Base-by-base conservation (phyloP, 2,797 vertebrate genomes). In the Coccyzus lansbergi region DNA sequence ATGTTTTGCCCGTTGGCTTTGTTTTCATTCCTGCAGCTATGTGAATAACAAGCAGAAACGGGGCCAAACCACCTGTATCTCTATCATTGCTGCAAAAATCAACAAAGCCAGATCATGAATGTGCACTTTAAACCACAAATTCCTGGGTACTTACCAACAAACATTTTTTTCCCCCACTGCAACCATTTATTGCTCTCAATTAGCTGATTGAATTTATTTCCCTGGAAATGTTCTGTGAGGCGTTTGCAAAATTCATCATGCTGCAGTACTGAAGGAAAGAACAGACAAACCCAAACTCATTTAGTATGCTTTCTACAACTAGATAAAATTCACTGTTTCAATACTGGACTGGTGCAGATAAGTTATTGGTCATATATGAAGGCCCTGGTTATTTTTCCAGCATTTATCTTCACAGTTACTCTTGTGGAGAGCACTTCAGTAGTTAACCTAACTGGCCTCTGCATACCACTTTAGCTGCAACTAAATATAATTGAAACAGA, bases 1-100 rank as follows among this genome's bases (percentile, higher is more conserved):
- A 40, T 81, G 85, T 96, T 95, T 93, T 92, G 42, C 91, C 93
- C 62, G 10, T 72, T 86, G 93, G 93, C 86, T 88, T 88, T 92
- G 64, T 95, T 95, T 92, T 88, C 36, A 64, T 72, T 92, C 90
- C 83, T 58, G 49, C 71, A 93, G 90, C 90, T 88, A 12, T 90
- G 68, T 77, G 49, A 93, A 58, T 88, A 94, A 79, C 33, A 53
- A 74, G 78, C 48, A 85, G 53, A 49, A 64, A 38, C 13, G n/a
- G 48, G 40, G 90, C 86, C 78, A 90, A 94, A 85, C 78, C 93
- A 88, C 86, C 86, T 86, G 56, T 94, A 86, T 94, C 70, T 94
- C 80, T 90, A 46, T 56, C 63, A 86, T 76, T n/a, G 1, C 93
- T 84, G 63, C 56, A 64, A 62, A 48, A 92, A 76, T 88, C 86